phyloP scores from a whole-genome alignment of 1,140 invertebrate genomes.

The Cydia pomonella region DNA sequence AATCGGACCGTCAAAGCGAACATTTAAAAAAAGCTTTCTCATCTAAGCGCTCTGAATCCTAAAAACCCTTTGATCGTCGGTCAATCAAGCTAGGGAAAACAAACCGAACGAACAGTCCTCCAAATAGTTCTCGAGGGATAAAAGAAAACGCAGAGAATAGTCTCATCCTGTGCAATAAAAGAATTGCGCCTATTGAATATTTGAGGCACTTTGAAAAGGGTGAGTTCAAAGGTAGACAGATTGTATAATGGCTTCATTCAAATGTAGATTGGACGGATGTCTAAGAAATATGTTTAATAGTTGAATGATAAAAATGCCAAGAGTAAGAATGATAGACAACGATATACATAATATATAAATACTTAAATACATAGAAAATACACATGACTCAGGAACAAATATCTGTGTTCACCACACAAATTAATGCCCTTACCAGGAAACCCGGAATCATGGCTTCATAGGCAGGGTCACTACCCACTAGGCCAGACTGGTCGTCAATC shows the following conservation, averaged over 20 bases:
- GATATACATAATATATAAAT: no score
- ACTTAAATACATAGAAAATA: no score
- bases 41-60: background rate
- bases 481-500: no score
- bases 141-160: slow-evolving; percentile 7
- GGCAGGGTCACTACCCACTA: no score
- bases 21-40: background rate
- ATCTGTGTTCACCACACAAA: no score
- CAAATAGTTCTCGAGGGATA: slow-evolving; percentile 25
- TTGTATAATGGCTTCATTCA: slow-evolving; percentile 1
- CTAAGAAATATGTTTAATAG: slow-evolving; percentile 1
- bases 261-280: background rate
- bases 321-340: background rate
- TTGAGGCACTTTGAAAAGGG: background rate
- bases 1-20: background rate
- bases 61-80: slow-evolving; percentile 22
- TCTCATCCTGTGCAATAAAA: background rate
- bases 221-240: slow-evolving; percentile 5
- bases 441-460: no score
- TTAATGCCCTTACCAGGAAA: no score
- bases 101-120: background rate
- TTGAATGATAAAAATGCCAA: background rate
- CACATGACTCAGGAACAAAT: no score
- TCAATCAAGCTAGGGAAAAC: background rate
- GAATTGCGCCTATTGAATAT: slow-evolving; percentile 13